Evolutionary conservation across 37 sponge, comb jelly and placozoan genomes (phyloP), one percentile per base, ranked within the genome.

Genomic region (Cliona cf. orientalis): DNA sequence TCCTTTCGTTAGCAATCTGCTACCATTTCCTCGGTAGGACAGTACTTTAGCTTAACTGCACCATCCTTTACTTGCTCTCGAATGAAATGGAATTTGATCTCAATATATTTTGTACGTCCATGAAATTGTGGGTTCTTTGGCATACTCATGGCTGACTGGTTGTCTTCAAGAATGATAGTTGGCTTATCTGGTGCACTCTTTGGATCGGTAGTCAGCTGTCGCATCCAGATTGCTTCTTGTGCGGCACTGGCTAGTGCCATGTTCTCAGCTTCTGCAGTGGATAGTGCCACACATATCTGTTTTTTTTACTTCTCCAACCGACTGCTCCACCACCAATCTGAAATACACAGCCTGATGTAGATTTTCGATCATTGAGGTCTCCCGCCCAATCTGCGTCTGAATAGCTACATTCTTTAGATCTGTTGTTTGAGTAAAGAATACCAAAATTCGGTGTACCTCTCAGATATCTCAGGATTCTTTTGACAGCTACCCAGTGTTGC

Each of bases 331-430:
- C 83, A 71, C 72, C 60, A 21, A 82, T 6, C 53, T 62, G 83
- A 42, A 82, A 82, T 5, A 82, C 3, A n/a, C 61, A 82, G 41
- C 83, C 74, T 33, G 83, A 82, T 63, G 83, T 82, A 43, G 83
- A 72, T 22, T 35, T 82, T 25, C 83, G 5, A 29, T 72, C 72
- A 59, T 82, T 38, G 31, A 71, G 26, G 42, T 71, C 49, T 46
- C 83, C 83, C 26, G 74, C 66, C 79, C 66, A 64, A 40, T 78
- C 79, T n/a, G 79, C 66, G 41, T 78, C 79, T 40, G 66, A 43
- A 31, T 26, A 78, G 4, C 79, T 43, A 78, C 79, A 78, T 2
- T 65, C 45, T 32, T 22, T 64, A 11, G 66, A 42, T 22, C 26
- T 28, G 43, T 78, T 34, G 4, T 17, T 5, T 42, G 3, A 29